Conservation (phyloP, 2,888 invertebrate genomes). For the Resseliella maxima region DNA sequence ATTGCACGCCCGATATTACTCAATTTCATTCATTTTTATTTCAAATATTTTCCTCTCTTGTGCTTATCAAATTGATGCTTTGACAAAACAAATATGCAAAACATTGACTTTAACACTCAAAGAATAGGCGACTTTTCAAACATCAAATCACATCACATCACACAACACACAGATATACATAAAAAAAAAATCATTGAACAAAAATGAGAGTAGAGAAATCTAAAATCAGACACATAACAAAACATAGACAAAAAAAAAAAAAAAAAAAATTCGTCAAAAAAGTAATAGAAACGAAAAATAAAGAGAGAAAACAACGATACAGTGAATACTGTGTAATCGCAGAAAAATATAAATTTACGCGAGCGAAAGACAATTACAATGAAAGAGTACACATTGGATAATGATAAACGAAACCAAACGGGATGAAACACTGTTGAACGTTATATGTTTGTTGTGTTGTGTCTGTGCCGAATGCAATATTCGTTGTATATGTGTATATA, state of each 20-base stretch:
- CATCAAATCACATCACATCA: background rate
- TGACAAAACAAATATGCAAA: background rate
- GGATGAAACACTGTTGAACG: constrained; percentile 26
- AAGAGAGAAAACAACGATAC: background rate
- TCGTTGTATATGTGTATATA: background rate
- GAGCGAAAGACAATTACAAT: constrained; percentile 37
- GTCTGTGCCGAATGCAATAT: background rate
- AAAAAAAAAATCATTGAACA: too few relatives aligned
- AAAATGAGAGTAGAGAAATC: too few relatives aligned
- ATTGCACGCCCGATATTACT: background rate
- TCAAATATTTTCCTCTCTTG: background rate
- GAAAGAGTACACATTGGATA: constrained; percentile 47
- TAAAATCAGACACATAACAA: too few relatives aligned
- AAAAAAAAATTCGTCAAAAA: background rate
- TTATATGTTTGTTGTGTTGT: background rate
- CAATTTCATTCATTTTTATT: background rate
- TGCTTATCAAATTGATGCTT: background rate
- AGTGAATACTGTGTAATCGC: background rate
- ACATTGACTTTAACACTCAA: background rate
- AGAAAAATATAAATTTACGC: background rate
- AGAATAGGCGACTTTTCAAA: background rate
- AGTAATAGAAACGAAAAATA: background rate
- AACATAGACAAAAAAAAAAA: background rate
- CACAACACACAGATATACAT: too few relatives aligned
- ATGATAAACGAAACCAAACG: background rate